These are phyloP conservation scores for Drosophila mercatorum DNA, from an alignment of 2,888 invertebrate genomes.

Conservation along the genomic window DNA sequence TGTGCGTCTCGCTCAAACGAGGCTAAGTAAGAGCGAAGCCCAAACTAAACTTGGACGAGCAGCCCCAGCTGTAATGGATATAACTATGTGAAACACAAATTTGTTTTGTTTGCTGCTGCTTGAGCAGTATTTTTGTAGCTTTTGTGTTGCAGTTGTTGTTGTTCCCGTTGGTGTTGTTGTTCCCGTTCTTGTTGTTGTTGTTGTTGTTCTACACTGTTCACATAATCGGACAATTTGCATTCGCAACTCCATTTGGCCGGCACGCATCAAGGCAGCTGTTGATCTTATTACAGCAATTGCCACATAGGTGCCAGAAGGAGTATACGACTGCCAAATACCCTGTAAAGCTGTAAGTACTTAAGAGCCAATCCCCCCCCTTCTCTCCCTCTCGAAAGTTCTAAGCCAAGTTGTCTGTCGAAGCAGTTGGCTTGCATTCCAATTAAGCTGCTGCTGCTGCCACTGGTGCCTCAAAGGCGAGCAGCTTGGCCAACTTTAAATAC, in stretches of 20 bases:
- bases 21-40: constrained; percentile 23
- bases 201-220: constrained; percentile 19
- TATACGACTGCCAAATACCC: constrained; percentile 13
- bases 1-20: constrained; percentile 1
- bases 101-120: constrained; percentile 12
- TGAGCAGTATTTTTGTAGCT: constrained; percentile 1
- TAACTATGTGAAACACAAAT: constrained; percentile 41
- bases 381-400: constrained; percentile 26
- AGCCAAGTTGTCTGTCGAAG: constrained; percentile 23
- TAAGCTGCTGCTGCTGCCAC: constrained; percentile 52
- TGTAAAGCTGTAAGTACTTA: not conserved
- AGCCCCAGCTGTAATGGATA: constrained; percentile 24
- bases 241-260: constrained; percentile 33
- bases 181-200: not conserved
- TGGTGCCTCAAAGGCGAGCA: constrained; percentile 31
- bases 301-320: not conserved
- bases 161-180: not conserved
- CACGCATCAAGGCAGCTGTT: constrained; percentile 36
- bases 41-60: constrained; percentile 32
- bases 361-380: not conserved
- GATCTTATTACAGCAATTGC: constrained; percentile 21
- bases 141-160: constrained; percentile 6
- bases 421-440: constrained; percentile 60
- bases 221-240: constrained; percentile 39
- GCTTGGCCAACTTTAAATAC: constrained; percentile 31